phyloP scores from a whole-genome alignment of 2,113 vertebrate genomes.

The Aphelocoma coerulescens region DNA sequence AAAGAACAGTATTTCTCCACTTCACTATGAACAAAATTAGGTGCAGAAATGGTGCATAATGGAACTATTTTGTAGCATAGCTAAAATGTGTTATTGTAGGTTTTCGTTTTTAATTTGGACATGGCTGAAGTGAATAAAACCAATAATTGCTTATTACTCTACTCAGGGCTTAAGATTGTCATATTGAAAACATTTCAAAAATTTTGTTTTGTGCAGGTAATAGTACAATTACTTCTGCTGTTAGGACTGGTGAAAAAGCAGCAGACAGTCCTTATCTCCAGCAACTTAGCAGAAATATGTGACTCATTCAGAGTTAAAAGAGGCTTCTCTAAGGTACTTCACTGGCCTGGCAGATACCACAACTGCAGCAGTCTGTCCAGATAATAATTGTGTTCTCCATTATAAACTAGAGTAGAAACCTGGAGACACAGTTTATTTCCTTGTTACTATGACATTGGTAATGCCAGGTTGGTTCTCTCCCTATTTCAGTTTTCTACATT shows the following conservation, averaged over 20 bases:
- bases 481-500: neutral
- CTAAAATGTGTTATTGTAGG: fast-evolving
- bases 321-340: neutral
- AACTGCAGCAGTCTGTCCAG: neutral
- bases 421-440: neutral
- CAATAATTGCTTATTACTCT: neutral
- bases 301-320: neutral
- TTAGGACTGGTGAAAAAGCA: neutral
- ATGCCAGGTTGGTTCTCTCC: neutral
- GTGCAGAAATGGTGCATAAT: neutral
- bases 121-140: neutral
- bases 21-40: neutral
- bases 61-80: neutral
- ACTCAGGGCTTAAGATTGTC: neutral
- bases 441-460: neutral
- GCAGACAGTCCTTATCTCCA: neutral
- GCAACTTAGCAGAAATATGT: neutral
- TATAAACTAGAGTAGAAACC: neutral
- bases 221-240: neutral
- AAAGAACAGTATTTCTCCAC: neutral
- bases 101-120: neutral
- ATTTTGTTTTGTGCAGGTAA: neutral
- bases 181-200: neutral
- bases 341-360: neutral
- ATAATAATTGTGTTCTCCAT: neutral